Evolutionary conservation across 1,140 invertebrate species (phyloP).

Genomic region (Carposina sasakii): DNA sequence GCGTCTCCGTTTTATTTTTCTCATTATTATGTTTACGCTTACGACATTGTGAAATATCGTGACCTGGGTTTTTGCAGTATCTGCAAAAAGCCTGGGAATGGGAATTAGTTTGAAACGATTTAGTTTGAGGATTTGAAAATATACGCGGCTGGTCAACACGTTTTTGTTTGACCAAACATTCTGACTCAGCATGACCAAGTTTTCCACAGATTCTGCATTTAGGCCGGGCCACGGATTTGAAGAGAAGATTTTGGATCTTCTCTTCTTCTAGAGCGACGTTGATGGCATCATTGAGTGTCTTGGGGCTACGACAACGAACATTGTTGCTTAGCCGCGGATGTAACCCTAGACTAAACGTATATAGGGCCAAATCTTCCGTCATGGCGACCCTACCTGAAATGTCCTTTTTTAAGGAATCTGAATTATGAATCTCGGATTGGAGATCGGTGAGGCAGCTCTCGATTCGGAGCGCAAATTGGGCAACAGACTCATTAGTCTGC

Average conservation of each 20-base stretch:
- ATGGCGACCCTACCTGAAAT: no score
- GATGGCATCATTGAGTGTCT: background rate
- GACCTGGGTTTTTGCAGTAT: background rate
- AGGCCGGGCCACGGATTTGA: no score
- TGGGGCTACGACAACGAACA: no score
- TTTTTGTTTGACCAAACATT: no score
- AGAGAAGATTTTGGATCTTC: background rate
- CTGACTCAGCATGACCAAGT: no score
- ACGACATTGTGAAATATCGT: background rate
- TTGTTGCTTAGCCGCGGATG: background rate
- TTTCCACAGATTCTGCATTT: no score
- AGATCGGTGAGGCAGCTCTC: constrained; percentile 23
- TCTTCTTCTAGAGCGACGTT: no score
- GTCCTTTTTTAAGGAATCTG: background rate
- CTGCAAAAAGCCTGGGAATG: background rate
- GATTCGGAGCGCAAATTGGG: constrained; percentile 19
- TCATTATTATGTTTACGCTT: background rate
- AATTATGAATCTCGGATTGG: constrained; percentile 15
- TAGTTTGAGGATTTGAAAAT: background rate
- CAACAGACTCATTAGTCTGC: constrained; percentile 15
- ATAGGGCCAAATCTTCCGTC: background rate
- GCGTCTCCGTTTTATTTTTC: background rate
- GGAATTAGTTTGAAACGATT: background rate
- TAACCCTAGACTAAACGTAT: background rate
- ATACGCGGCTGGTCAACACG: background rate